Evolutionary conservation across 2,113 vertebrate species (phyloP).

Genomic region (Neolamprologus toae): DNA sequence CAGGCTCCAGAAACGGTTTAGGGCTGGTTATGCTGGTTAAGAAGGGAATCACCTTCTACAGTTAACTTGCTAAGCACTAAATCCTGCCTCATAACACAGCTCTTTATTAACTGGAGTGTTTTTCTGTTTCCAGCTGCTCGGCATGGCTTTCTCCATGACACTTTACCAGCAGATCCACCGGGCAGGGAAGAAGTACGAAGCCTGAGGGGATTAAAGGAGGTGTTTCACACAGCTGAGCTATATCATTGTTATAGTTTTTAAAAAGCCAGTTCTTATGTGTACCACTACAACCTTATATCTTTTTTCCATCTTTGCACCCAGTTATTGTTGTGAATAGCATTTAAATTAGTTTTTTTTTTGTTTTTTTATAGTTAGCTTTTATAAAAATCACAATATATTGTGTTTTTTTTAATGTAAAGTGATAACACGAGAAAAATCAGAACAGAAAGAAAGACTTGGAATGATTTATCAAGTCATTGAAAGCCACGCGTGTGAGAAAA

Average conservation of each 20-base stretch:
- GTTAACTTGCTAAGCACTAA: background rate
- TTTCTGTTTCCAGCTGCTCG: constrained; percentile 81
- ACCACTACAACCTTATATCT: background rate
- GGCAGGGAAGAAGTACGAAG: constrained; percentile 91
- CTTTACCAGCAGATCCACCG: constrained; percentile 97
- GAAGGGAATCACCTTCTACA: background rate
- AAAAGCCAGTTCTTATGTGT: background rate
- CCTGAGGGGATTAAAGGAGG: constrained; percentile 58
- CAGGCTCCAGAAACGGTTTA: background rate
- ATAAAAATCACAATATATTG: background rate
- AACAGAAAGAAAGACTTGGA: background rate
- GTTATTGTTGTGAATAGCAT: constrained; percentile 22
- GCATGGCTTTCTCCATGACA: constrained; percentile 99
- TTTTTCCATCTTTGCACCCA: background rate
- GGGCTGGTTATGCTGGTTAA: background rate
- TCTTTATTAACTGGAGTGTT: background rate
- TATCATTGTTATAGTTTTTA: background rate
- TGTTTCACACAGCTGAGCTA: background rate
- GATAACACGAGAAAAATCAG: background rate
- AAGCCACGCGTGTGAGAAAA: background rate
- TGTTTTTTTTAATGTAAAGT: background rate
- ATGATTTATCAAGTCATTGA: background rate
- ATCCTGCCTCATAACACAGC: background rate
- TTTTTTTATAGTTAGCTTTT: background rate
- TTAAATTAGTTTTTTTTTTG: background rate